Conservation (phyloP, 1,140 invertebrate genomes). For the Heliconius nattereri region DNA sequence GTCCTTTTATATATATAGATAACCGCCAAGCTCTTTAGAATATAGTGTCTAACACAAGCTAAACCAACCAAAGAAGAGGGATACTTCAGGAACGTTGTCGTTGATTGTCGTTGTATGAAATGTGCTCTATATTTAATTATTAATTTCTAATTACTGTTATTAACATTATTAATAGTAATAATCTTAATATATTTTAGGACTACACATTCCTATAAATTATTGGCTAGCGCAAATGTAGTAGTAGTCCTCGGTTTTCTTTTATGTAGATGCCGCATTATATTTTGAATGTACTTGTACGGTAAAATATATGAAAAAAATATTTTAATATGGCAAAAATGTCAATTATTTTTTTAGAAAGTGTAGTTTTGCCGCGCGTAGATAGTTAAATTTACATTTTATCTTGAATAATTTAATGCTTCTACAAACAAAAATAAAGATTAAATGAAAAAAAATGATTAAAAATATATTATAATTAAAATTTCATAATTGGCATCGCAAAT, state of each 20-base stretch:
- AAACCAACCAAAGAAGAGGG: no score
- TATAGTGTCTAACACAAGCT: no score
- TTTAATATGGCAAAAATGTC: not conserved
- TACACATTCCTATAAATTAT: not conserved
- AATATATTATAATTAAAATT: not conserved
- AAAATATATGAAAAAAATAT: not conserved
- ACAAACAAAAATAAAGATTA: not conserved
- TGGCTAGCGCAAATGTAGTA: not conserved
- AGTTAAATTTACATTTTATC: conserved; percentile 1
- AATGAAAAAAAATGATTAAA: not conserved
- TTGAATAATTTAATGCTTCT: not conserved
- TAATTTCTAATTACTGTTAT: not conserved
- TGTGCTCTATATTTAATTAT: no score
- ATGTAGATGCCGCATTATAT: not conserved
- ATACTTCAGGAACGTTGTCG: no score
- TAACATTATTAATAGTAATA: not conserved
- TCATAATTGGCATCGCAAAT: not conserved
- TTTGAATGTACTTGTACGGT: not conserved
- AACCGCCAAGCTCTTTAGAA: no score
- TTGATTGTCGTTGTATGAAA: no score
- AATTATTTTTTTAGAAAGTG: not conserved
- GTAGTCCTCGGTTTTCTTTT: not conserved
- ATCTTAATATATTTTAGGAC: no score
- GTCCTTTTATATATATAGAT: no score
- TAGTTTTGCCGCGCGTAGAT: not conserved